Base-by-base conservation (phyloP, 2,113 vertebrate genomes). In the Pteronura brasiliensis region DNA sequence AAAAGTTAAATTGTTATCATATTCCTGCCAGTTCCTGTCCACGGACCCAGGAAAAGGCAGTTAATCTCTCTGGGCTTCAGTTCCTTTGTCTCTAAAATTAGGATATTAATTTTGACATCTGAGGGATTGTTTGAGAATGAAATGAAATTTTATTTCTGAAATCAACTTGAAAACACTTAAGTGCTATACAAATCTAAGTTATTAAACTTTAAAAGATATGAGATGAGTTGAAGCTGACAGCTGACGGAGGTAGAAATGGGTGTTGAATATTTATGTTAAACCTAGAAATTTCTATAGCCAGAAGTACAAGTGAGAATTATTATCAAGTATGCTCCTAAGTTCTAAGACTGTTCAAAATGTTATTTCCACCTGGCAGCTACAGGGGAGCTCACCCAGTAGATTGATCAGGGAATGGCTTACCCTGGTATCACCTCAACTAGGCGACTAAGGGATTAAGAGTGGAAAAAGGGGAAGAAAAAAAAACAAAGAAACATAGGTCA, bases 131-230 rank as follows among this genome's bases (percentile, higher is more conserved):
- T 91, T 87, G 77, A 97, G 63, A 93, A 91, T 80, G 34, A 97
- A 94, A 93, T 88, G 49, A 92, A 92, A 96, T 96, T 96, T 94
- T 96, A 92, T 90, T 95, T 88, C 67, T 93, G n/a, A 96, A 94
- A 55, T 61, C 0, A 1, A 94, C 59, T 96, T 85, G 77, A 85
- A 96, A 96, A 88, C 55, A 90, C 10, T 57, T 84, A 85, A 96
- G 59, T 94, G 71, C n/a, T 90, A 23, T 55, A 85, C 81, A 95
- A 88, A 97, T 94, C 88, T 82, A 83, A 93, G 88, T 86, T 81
- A 93, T 86, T 92, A 96, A 84, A 91, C 39, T 82, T 89, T 92
- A 74, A 87, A 65, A 93, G 90, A 57, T 65, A 12, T 3, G 74
- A 85, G 91, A 77, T 65, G 74, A 94, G 86, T 69, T 67, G 77